Percentiles rank a stretch among this genome's conserved stretches.
These are phyloP conservation scores for Spodoptera picta DNA, from an alignment of 2,888 invertebrate genomes.

Conservation along the genomic window DNA sequence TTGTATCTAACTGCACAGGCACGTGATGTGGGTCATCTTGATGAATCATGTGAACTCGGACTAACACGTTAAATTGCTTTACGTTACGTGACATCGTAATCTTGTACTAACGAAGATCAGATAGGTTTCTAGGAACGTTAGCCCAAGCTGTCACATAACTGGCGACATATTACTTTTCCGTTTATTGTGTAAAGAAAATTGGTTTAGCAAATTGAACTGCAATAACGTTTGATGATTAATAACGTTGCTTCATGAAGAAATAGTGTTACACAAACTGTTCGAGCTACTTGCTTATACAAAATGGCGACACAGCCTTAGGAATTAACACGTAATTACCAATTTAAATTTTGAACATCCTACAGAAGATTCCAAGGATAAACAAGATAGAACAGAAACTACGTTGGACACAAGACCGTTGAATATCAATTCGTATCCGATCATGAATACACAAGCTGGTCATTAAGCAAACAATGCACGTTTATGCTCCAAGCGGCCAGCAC, in stretches of 20 bases:
- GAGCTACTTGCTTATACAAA: background rate
- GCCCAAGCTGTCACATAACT: constrained; percentile 22
- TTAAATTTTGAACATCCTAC: background rate
- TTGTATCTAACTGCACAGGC: constrained; percentile 66
- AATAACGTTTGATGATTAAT: constrained; percentile 20
- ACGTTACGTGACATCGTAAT: constrained; percentile 76
- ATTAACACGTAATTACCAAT: constrained; percentile 1
- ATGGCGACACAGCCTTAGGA: background rate
- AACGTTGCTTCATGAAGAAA: constrained; percentile 3
- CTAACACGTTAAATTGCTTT: constrained; percentile 67
- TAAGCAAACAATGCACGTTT: constrained; percentile 50
- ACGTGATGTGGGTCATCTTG: constrained; percentile 76
- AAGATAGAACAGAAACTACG: constrained; percentile 16
- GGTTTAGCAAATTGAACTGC: constrained; percentile 14
- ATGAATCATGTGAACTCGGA: constrained; percentile 76
- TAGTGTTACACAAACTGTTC: background rate
- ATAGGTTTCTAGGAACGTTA: constrained; percentile 45
- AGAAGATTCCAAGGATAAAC: background rate
- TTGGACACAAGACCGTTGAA: constrained; percentile 27
- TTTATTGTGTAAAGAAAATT: constrained; percentile 24
- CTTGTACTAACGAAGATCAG: constrained; percentile 53
- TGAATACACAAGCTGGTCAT: constrained; percentile 39
- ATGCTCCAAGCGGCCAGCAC: constrained; percentile 55
- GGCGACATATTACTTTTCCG: constrained; percentile 35
- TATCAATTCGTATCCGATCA: constrained; percentile 40